phyloP scores from a whole-genome alignment of 1,140 invertebrate species.

The Drosophila santomea region DNA sequence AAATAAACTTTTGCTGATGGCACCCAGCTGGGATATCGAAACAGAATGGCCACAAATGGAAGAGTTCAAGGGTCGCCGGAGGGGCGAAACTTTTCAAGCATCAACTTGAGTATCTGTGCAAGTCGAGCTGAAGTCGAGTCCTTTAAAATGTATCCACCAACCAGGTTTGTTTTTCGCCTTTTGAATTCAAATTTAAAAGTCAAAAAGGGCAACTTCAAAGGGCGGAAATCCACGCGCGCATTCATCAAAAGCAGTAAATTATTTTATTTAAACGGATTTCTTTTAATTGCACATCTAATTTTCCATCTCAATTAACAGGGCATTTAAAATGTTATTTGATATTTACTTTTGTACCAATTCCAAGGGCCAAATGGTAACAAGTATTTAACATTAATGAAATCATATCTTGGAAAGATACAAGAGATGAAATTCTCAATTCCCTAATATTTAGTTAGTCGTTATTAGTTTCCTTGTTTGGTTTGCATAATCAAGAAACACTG shows the following conservation, averaged over 20 bases:
- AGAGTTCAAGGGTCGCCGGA: constrained; percentile 17
- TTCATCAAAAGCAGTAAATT: constrained; percentile 14
- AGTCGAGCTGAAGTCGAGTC: background rate
- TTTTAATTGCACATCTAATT: constrained; percentile 8
- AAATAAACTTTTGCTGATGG: constrained; percentile 31
- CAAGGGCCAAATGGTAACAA: background rate
- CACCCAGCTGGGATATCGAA: constrained; percentile 30
- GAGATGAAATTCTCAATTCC: background rate
- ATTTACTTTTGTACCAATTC: background rate
- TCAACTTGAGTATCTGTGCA: constrained; percentile 7
- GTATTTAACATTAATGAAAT: no score
- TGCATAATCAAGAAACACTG: constrained; percentile 9
- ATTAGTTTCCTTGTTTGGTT: background rate
- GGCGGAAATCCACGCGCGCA: background rate
- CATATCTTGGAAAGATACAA: background rate
- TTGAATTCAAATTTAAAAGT: constrained; percentile 2
- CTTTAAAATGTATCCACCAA: constrained; percentile 6
- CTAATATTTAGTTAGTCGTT: no score
- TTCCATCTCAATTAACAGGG: constrained; percentile 12
- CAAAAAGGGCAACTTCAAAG: background rate
- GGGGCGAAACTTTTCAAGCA: constrained; percentile 27
- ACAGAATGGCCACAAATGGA: background rate
- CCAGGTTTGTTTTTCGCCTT: background rate
- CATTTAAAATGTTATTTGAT: constrained; percentile 1
- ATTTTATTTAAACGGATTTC: constrained; percentile 9